Evolutionary conservation across 2,113 vertebrate species (phyloP).

Genomic region (Micronycteris hirsuta): DNA sequence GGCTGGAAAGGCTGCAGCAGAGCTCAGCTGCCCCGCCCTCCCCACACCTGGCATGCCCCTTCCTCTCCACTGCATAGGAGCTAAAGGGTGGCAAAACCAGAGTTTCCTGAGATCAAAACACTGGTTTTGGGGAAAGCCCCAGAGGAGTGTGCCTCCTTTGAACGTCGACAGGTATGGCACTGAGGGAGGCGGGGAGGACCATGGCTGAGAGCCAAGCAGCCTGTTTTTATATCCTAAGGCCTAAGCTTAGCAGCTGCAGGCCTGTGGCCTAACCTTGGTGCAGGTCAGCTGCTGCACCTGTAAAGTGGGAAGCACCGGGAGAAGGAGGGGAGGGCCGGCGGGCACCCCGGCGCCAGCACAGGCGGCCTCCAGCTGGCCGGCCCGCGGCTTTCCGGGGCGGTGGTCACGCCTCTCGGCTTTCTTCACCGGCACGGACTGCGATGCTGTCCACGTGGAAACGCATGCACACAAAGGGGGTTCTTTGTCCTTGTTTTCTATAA

Average conservation of each 20-base stretch:
- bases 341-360: neutral
- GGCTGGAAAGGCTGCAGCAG: neutral
- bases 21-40: too few species aligned
- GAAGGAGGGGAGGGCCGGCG: neutral
- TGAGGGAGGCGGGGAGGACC: neutral
- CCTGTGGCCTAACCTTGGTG: accelerated
- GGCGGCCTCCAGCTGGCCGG: accelerated
- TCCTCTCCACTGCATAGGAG: neutral
- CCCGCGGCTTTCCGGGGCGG: too few species aligned
- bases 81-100: neutral
- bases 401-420: neutral
- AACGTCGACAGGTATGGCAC: neutral
- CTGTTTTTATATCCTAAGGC: neutral
- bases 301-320: neutral
- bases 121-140: neutral
- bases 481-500: neutral
- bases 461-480: neutral
- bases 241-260: neutral
- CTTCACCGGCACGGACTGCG: neutral
- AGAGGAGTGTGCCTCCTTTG: neutral
- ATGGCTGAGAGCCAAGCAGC: neutral
- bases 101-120: neutral
- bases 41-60: neutral
- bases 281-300: neutral
- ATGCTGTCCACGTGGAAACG: neutral